A percentile compares a stretch with the other conserved stretches of the same genome.
Conservation (phyloP, 2,888 invertebrate genomes). For the Bhutanitis thaidina region DNA sequence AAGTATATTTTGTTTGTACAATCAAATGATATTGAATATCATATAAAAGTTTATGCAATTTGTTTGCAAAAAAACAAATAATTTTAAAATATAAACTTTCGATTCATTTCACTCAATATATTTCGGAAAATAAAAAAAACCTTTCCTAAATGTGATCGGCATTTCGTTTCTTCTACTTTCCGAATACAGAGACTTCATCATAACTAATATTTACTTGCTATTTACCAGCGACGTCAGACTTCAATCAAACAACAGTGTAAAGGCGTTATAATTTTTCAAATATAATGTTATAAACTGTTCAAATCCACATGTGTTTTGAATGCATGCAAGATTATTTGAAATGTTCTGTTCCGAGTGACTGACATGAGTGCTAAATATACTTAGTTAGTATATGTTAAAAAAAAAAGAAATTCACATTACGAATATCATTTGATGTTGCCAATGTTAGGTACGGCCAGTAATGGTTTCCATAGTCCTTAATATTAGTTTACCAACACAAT, state of each 20-base stretch:
- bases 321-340: conserved; percentile 29
- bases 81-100: neutral
- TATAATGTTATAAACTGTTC: conserved; percentile 10
- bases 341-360: conserved; percentile 29
- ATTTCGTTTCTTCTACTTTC: neutral
- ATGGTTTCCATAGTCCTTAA: conserved; percentile 41
- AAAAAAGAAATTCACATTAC: conserved; percentile 24
- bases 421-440: conserved; percentile 43
- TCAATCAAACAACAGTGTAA: conserved; percentile 5
- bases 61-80: neutral
- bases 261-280: conserved; percentile 17
- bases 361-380: conserved; percentile 38
- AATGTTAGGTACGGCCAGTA: conserved; percentile 57
- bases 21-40: neutral
- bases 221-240: too few species aligned
- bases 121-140: neutral
- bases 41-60: neutral
- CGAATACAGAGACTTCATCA: conserved; percentile 1
- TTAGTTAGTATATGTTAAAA: conserved; percentile 33
- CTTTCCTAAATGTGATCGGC: conserved; percentile 1
- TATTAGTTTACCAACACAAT: conserved; percentile 29
- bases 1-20: neutral
- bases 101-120: neutral
- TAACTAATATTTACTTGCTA: neutral
- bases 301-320: conserved; percentile 24